Percentiles rank a stretch among this genome's conserved stretches.
Evolutionary conservation across 2,888 invertebrate genomes (phyloP).

Genomic region (Diplazon laetatorius): DNA sequence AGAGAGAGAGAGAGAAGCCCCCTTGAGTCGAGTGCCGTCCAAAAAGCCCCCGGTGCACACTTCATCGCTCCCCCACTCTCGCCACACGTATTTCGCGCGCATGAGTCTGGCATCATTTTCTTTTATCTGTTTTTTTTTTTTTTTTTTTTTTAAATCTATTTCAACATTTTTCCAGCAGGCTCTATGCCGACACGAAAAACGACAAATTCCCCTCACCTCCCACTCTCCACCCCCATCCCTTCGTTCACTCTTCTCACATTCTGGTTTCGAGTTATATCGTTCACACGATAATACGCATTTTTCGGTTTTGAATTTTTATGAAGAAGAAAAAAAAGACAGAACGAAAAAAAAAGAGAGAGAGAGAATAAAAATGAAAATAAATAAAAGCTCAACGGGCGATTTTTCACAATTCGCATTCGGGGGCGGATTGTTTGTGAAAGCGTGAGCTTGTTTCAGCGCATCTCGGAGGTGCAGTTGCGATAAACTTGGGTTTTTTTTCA

Average conservation of each 20-base stretch:
- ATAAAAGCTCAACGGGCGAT: not conserved
- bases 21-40: conserved; percentile 29
- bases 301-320: too few relatives aligned
- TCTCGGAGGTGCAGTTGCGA: conserved; percentile 24
- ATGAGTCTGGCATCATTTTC: not conserved
- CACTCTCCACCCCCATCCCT: too few relatives aligned
- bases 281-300: too few relatives aligned
- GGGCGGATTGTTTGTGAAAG: not conserved
- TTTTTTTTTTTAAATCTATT: too few relatives aligned
- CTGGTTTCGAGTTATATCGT: too few relatives aligned
- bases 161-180: conserved; percentile 14
- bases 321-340: too few relatives aligned
- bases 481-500: conserved; percentile 40
- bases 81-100: not conserved
- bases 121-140: conserved; percentile 16
- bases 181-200: not conserved
- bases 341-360: too few relatives aligned
- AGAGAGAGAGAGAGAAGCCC: too few relatives aligned
- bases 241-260: too few relatives aligned
- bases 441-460: not conserved
- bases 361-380: too few relatives aligned
- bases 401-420: not conserved
- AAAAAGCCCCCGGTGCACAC: conserved; percentile 12
- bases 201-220: not conserved
- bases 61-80: conserved; percentile 39